A percentile compares a stretch with the other conserved stretches of the same genome.
phyloP scores from a whole-genome alignment of 1,140 invertebrate species.

The Zaprionus gabonicus region DNA sequence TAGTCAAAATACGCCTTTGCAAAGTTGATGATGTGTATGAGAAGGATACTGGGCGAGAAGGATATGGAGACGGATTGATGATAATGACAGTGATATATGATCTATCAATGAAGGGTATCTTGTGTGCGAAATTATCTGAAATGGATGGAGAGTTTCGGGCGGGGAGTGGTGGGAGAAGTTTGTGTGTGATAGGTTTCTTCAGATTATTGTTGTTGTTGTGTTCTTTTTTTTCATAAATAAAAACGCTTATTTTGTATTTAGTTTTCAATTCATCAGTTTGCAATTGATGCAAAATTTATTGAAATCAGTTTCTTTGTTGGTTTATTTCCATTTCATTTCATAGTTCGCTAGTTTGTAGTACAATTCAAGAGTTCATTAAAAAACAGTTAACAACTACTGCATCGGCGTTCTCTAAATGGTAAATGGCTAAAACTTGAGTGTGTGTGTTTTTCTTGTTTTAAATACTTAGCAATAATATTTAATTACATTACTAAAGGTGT shows the following conservation, averaged over 20 bases:
- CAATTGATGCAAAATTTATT: slow-evolving; percentile 73
- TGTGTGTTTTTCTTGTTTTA: slow-evolving; percentile 17
- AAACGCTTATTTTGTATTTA: slow-evolving; percentile 76
- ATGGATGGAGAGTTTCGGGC: slow-evolving; percentile 26
- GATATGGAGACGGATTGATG: neutral
- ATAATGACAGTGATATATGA: neutral
- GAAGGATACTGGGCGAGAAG: neutral
- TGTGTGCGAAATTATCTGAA: slow-evolving; percentile 22
- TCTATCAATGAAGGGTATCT: too few species aligned
- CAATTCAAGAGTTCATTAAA: slow-evolving; percentile 53
- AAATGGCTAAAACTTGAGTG: slow-evolving; percentile 2
- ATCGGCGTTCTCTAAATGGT: slow-evolving; percentile 5
- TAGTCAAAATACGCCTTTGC: slow-evolving; percentile 74
- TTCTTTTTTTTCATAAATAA: slow-evolving; percentile 61
- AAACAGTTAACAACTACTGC: slow-evolving; percentile 42
- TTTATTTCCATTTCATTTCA: slow-evolving; percentile 33
- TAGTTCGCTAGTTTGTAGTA: slow-evolving; percentile 42
- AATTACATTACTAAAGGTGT: slow-evolving; percentile 46
- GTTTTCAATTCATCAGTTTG: slow-evolving; percentile 71
- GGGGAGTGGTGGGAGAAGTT: neutral
- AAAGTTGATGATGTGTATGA: slow-evolving; percentile 28
- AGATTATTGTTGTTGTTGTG: slow-evolving; percentile 29
- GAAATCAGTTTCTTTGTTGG: slow-evolving; percentile 45
- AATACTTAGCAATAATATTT: slow-evolving; percentile 67
- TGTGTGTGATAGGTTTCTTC: slow-evolving; percentile 14